Evolutionary conservation across 2,113 vertebrate species (phyloP).

Genomic region (Tetraodon nigroviridis): DNA sequence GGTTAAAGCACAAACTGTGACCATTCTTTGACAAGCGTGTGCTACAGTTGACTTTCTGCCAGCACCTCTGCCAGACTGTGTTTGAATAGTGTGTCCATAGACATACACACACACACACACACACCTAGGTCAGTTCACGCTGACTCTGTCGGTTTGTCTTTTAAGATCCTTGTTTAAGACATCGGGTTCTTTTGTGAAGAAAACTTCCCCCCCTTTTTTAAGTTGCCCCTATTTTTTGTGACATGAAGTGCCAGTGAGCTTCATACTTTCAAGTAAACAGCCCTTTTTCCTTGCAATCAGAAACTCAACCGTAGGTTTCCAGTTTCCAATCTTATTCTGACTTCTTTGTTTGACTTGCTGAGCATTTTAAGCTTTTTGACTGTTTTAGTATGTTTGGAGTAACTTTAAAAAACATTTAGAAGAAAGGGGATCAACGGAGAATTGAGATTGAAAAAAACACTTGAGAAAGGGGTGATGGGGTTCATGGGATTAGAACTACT

Average conservation of each 20-base stretch:
- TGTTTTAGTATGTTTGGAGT: neutral
- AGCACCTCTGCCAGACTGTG: constrained; percentile 31
- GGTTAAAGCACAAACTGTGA: constrained; percentile 69
- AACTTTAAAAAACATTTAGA: constrained; percentile 18
- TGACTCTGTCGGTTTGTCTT: constrained; percentile 59
- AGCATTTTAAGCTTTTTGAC: constrained; percentile 8
- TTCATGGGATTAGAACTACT: constrained; percentile 27
- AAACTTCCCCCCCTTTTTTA: constrained; percentile 42
- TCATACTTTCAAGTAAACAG: neutral
- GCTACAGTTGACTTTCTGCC: constrained; percentile 43
- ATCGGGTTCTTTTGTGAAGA: constrained; percentile 34
- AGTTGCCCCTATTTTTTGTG: constrained; percentile 39
- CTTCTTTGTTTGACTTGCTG: constrained; percentile 48
- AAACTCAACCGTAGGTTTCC: constrained; percentile 50
- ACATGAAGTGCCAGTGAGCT: constrained; percentile 52
- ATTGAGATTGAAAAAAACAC: constrained; percentile 33
- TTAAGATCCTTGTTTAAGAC: constrained; percentile 50
- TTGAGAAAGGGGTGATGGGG: neutral
- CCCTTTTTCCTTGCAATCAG: neutral
- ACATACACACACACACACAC: no score
- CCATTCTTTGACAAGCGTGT: constrained; percentile 58
- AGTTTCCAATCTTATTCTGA: constrained; percentile 45
- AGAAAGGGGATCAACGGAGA: constrained; percentile 15
- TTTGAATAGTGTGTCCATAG: constrained; percentile 50
- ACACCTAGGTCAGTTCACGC: constrained; percentile 25